A percentile compares a stretch with the other conserved stretches of the same genome.
Evolutionary conservation across 1,140 invertebrate genomes (phyloP).

Genomic region (Drosophila orena): DNA sequence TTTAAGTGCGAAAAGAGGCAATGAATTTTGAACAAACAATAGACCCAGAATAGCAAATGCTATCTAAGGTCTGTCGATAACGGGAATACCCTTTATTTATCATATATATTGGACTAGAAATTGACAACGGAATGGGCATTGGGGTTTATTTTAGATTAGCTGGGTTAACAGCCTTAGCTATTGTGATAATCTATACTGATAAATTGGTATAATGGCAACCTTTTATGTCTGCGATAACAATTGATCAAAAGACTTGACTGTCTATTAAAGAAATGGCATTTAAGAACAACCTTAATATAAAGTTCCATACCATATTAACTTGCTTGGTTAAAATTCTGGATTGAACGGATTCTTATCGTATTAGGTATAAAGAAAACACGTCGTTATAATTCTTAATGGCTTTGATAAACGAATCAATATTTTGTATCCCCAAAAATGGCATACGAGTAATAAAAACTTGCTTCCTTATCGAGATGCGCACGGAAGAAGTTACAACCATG

Average conservation of each 20-base stretch:
- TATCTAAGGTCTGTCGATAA: constrained; percentile 63
- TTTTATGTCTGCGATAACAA: too few species aligned
- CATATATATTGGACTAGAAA: background rate
- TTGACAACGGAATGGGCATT: too few species aligned
- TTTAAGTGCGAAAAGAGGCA: constrained; percentile 60
- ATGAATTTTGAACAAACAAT: constrained; percentile 50
- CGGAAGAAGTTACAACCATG: constrained; percentile 9
- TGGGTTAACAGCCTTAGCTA: background rate
- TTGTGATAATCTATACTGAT: background rate
- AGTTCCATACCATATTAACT: too few species aligned
- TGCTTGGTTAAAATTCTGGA: too few species aligned
- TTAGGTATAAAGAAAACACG: background rate
- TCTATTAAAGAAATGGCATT: background rate
- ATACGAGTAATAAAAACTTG: background rate
- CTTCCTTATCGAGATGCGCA: constrained; percentile 20
- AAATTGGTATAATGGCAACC: background rate
- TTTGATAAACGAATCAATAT: background rate
- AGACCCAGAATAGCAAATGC: constrained; percentile 49
- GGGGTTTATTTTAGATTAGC: background rate
- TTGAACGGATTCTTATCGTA: background rate
- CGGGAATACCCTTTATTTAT: constrained; percentile 45
- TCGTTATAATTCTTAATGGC: background rate
- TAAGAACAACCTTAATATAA: background rate
- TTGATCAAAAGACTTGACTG: too few species aligned
- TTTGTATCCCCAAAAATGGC: background rate